Conservation (phyloP, 1,140 invertebrate species). For the Spodoptera litura region DNA sequence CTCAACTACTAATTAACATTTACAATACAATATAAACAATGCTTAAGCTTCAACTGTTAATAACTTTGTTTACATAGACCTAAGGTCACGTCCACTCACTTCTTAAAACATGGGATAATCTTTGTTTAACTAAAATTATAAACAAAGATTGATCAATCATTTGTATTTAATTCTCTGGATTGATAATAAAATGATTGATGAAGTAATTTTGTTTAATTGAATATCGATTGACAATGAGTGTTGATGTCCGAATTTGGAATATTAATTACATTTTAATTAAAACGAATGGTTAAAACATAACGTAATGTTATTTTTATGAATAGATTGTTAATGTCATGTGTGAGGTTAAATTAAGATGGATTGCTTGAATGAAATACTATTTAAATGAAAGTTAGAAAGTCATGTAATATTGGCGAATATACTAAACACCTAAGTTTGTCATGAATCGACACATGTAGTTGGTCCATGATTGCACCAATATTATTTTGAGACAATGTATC, state of each 20-base stretch:
- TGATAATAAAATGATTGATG: constrained; percentile 14
- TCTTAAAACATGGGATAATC: constrained; percentile 25
- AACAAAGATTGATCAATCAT: constrained; percentile 37
- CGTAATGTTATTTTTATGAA: too few relatives aligned
- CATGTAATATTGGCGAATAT: too few relatives aligned
- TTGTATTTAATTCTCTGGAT: neutral
- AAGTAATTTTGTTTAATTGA: constrained; percentile 22
- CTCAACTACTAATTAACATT: constrained; percentile 60
- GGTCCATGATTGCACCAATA: too few relatives aligned
- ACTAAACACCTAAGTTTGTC: too few relatives aligned
- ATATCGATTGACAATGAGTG: neutral
- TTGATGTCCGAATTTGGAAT: neutral
- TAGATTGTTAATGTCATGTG: neutral
- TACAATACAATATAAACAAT: constrained; percentile 59
- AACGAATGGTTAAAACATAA: too few relatives aligned
- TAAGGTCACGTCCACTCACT: constrained; percentile 42
- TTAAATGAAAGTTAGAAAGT: too few relatives aligned
- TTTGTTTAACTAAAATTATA: constrained; percentile 23
- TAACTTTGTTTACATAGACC: constrained; percentile 30
- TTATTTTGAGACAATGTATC: too few relatives aligned
- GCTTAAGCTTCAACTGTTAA: constrained; percentile 48
- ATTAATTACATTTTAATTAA: neutral
- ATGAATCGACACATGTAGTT: too few relatives aligned
- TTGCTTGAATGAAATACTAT: neutral
- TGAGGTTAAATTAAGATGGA: neutral